phyloP scores from a whole-genome alignment of 2,888 invertebrate species.

The Drosophila paranaensis region DNA sequence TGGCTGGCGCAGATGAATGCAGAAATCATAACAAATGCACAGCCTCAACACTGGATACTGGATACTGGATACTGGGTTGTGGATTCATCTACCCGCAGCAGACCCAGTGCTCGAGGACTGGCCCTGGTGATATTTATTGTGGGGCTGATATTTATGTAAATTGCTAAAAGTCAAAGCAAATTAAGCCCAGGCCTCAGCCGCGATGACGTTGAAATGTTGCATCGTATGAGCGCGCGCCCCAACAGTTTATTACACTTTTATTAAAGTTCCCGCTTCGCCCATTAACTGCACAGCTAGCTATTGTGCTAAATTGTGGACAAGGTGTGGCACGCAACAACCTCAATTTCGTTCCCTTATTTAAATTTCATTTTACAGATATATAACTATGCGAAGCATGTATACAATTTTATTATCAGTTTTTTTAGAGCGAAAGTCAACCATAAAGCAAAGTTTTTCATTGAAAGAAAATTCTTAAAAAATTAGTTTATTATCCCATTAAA shows the following conservation, averaged over 20 bases:
- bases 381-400: not conserved
- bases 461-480: not conserved
- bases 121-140: slow-evolving; percentile 46
- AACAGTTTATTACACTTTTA: slow-evolving; percentile 34
- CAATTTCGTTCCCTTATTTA: not conserved
- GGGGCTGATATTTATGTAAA: slow-evolving; percentile 77
- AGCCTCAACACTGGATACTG: slow-evolving; percentile 14
- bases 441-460: not conserved
- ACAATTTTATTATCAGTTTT: not conserved
- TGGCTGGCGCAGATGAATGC: slow-evolving; percentile 59
- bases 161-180: slow-evolving; percentile 81
- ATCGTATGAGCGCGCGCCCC: slow-evolving; percentile 26
- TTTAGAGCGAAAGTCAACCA: not conserved
- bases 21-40: slow-evolving; percentile 67
- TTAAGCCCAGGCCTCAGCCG: slow-evolving; percentile 73
- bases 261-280: slow-evolving; percentile 18
- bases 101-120: slow-evolving; percentile 17
- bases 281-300: slow-evolving; percentile 22
- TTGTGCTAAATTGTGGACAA: slow-evolving; percentile 19
- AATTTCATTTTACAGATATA: not conserved
- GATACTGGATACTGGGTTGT: not conserved
- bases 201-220: slow-evolving; percentile 60
- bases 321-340: slow-evolving; percentile 49
- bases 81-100: slow-evolving; percentile 14
- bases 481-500: not conserved